Evolutionary conservation across 2,888 invertebrate species (phyloP).

Genomic region (Frankliniella fusca): DNA sequence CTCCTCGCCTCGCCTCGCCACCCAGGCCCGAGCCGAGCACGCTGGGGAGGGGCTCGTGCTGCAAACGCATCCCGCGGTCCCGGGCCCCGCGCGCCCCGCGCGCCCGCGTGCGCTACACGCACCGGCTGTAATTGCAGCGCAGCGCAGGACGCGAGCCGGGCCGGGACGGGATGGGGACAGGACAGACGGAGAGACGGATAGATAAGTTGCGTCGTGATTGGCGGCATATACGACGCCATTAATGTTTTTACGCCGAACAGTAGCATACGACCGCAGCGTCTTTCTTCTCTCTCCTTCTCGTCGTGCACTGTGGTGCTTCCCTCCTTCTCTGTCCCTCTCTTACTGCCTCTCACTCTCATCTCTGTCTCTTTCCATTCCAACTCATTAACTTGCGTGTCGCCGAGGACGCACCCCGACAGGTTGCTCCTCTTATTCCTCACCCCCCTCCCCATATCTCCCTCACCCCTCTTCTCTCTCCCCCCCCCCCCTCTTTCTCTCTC

Average conservation of each 20-base stretch:
- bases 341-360: too few species aligned
- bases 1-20: background rate
- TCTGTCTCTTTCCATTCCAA: background rate
- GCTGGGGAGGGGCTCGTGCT: background rate
- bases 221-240: background rate
- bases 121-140: background rate
- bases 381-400: conserved; percentile 19
- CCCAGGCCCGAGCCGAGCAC: background rate
- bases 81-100: too few species aligned
- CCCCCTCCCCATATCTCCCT: background rate
- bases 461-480: background rate
- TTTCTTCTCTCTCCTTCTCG: too few species aligned
- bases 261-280: too few species aligned
- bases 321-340: background rate
- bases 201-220: background rate
- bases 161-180: too few species aligned
- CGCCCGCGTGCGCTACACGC: background rate
- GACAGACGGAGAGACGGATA: too few species aligned
- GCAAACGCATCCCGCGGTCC: too few species aligned
- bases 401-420: conserved; percentile 2
- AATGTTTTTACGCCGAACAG: background rate
- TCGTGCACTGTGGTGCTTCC: background rate
- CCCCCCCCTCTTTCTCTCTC: background rate
- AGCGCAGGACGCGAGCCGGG: background rate
- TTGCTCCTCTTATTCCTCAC: background rate